Conservation (phyloP, 1,140 invertebrate genomes). For the Habropoda laboriosa region DNA sequence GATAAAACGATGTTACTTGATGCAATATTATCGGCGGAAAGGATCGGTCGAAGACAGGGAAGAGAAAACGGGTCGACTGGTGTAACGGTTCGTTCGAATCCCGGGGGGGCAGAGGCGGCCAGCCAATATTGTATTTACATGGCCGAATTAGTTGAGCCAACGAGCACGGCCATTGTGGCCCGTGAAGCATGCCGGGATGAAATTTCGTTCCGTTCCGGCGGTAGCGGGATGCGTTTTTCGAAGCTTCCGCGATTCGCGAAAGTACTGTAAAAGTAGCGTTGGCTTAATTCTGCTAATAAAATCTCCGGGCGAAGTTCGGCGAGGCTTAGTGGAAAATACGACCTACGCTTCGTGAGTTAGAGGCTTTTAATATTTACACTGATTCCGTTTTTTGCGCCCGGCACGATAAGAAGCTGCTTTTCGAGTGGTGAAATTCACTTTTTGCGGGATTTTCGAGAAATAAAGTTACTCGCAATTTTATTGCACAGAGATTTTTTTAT, state of each 20-base stretch:
- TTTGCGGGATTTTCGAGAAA: no score
- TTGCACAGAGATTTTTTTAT: no score
- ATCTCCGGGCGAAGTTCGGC: background rate
- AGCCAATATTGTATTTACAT: conserved; percentile 48
- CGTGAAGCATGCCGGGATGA: background rate
- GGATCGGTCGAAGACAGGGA: conserved; percentile 18
- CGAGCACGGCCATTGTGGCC: background rate
- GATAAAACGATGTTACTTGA: background rate
- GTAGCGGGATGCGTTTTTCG: background rate
- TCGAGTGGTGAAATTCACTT: no score
- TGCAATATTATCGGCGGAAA: background rate
- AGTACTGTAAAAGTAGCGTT: background rate
- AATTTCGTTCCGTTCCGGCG: conserved; percentile 1
- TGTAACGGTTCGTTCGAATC: conserved; percentile 10
- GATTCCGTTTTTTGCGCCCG: background rate
- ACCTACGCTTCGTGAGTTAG: background rate
- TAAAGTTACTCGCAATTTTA: no score
- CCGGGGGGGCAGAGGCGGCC: background rate
- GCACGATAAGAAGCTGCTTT: no score
- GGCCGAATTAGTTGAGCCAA: conserved; percentile 35
- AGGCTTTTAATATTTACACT: background rate
- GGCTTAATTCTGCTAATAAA: conserved; percentile 4
- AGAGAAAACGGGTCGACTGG: conserved; percentile 11
- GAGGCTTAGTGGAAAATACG: background rate
- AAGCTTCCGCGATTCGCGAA: background rate